Base-by-base conservation (phyloP, 1,140 invertebrate genomes). In the Eueides isabella region DNA sequence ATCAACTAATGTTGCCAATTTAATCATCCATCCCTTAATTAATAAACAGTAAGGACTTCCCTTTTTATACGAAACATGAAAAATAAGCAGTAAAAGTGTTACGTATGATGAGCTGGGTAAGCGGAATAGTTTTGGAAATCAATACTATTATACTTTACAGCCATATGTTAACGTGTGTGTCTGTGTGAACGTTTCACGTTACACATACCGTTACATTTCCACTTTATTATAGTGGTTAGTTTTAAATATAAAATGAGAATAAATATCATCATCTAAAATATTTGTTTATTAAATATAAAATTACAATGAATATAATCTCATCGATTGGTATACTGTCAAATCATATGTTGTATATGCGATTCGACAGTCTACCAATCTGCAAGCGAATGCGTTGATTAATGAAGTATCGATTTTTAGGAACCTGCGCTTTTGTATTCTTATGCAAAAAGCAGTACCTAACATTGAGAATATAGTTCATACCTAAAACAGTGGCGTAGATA, bases 121-220 rank as follows among this genome's bases (percentile, higher is more conserved):
- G 23, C 48, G 48, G 48, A 55, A 71, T 73, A 67, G 55, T 68
- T 63, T 79, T 84, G 84, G 78, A 83, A 89, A 89, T 89, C 83
- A 80, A 87, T 90, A 86, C 72, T 74, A 77, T 80, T 82, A 74
- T 83, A 75, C 81, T 76, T 73, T 76, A 69, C 79, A 80, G 84
- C 91, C 91, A 92, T 91, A 91, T 92, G 91, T 91, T 90, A 86
- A 81, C 88, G 81, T 85, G 83, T 80, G 88, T 85, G 88, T 85
- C 82, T 85, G 82, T 80, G 88, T 84, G 88, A 86, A 83, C 82
- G 88, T 82, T 81, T 90, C 82, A 83, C 76, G 80, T 85, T 89
- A 83, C 83, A 84, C 73, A 79, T 89, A 90, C 87, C 89, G 87
- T 92, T 90, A 92, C 69, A 77, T 78, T 84, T 81, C 67, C 75